Evolutionary conservation across 92 coral and sea anemone genomes (phyloP).

Genomic region (Parazoanthus swiftii): DNA sequence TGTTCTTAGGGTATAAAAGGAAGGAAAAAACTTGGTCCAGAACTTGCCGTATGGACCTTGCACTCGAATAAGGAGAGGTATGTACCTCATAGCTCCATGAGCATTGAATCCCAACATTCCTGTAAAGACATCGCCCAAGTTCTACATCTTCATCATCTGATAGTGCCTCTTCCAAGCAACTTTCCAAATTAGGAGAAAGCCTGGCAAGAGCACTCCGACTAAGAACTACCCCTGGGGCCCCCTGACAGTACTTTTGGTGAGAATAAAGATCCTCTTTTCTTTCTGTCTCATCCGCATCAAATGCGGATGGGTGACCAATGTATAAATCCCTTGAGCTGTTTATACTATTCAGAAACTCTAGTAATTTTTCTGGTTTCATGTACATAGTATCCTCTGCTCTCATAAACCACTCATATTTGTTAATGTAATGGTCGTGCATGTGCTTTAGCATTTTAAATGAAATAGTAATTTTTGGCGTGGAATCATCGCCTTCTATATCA

Average conservation of each 20-base stretch:
- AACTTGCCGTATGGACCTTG: too few relatives aligned
- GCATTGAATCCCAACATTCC: conserved; percentile 79
- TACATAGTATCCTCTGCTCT: conserved; percentile 84
- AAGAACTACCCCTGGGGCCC: conserved; percentile 74
- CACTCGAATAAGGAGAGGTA: too few relatives aligned
- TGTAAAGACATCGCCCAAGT: conserved; percentile 84
- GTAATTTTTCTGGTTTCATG: conserved; percentile 73
- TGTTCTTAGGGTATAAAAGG: too few relatives aligned
- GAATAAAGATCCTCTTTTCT: conserved; percentile 60
- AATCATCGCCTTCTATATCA: conserved; percentile 83
- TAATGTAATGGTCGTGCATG: conserved; percentile 83
- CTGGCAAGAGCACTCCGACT: conserved; percentile 73
- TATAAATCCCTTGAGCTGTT: conserved; percentile 86
- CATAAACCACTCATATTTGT: conserved; percentile 95
- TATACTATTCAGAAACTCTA: conserved; percentile 74
- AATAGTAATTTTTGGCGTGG: conserved; percentile 70
- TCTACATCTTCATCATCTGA: conserved; percentile 89
- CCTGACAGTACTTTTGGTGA: conserved; percentile 86
- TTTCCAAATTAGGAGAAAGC: conserved; percentile 74
- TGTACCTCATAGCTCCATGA: conserved; percentile 97
- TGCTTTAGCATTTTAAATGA: conserved; percentile 94
- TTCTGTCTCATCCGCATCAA: conserved; percentile 45
- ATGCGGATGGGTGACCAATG: conserved; percentile 84
- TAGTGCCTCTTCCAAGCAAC: conserved; percentile 76
- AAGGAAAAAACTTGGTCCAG: too few relatives aligned